Base-by-base conservation (phyloP, 2,113 vertebrate genomes). In the Telmatochromis bifrenatus region DNA sequence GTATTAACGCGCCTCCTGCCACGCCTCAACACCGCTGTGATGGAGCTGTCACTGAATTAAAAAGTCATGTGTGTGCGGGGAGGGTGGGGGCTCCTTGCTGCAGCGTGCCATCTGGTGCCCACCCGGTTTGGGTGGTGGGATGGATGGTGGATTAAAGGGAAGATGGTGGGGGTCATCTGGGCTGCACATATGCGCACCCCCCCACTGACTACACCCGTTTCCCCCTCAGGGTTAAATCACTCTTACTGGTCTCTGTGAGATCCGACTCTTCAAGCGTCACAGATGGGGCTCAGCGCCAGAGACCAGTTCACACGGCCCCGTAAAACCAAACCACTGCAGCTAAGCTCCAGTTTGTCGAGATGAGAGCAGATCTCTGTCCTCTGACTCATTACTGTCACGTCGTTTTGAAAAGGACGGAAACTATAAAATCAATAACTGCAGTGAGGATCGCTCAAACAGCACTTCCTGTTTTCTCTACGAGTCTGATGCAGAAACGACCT, bases 41-140 rank as follows among this genome's bases (percentile, higher is more conserved):
- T 95, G 93, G 91, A 94, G 94, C 92, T 92, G 93, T 95, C 92
- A 90, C 91, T 80, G 85, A 87, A 94, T 94, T 93, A 94, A 91
- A 93, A 92, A 91, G 45, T 42, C 82, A 6, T 93, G 65, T 51
- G 87, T 79, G 85, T 75, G 82, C 14, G 39, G n/a, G 54, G 26
- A 11, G 39, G 81, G 51, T 3, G 79, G 90, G 91, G 83, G 85
- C 13, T 39, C 51, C 42, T 58, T 31, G 60, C 83, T 87, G 91
- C 85, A 68, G 86, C 6, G 8, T 90, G 84, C 94, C 95, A 95
- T 94, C 94, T 95, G 94, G 88, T 91, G 85, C 93, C 83, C 90
- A 87, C 86, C 91, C 91, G 51, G 13, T 87, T 23, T 73, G 82
- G 83, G 42, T 87, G 89, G 84, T 84, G 86, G 91, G 75, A 56